Evolutionary conservation across 1,140 invertebrate species (phyloP).

Genomic region (Argopecten irradians): DNA sequence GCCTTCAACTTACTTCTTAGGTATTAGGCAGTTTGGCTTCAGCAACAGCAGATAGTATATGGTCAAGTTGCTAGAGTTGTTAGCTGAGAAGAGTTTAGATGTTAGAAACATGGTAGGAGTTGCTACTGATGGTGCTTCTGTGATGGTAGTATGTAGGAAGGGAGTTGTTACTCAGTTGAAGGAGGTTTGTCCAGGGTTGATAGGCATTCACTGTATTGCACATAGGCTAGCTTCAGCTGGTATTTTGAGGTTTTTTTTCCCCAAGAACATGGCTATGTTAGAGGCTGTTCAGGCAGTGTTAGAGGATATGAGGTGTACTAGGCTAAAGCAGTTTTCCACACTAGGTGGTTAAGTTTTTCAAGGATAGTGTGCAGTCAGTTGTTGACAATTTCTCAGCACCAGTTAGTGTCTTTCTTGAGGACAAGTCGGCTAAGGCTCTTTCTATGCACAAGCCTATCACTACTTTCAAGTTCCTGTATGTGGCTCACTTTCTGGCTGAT

Average conservation of each 20-base stretch:
- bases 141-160: conserved; percentile 51
- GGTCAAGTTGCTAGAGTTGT: conserved; percentile 24
- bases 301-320: background rate
- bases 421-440: conserved; percentile 31
- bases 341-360: conserved; percentile 53
- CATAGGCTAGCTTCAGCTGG: conserved; percentile 48
- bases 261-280: conserved; percentile 48
- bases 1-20: background rate
- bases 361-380: conserved; percentile 40
- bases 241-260: conserved; percentile 46
- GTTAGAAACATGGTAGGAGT: conserved; percentile 34
- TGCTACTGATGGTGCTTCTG: conserved; percentile 50
- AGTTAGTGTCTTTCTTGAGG: conserved; percentile 38
- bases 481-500: conserved; percentile 34
- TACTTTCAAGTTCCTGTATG: conserved; percentile 30
- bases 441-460: conserved; percentile 33
- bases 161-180: conserved; percentile 51
- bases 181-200: conserved; percentile 31
- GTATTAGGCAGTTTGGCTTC: background rate
- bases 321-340: conserved; percentile 50
- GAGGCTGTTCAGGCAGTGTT: conserved; percentile 38
- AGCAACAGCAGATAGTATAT: too few relatives aligned
- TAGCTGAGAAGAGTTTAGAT: conserved; percentile 4
- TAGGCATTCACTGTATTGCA: conserved; percentile 53
- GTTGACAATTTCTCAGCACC: conserved; percentile 34